These are phyloP conservation scores for Montipora foliosa DNA, from an alignment of 64 coral and sea anemone species.

Conservation along the genomic window DNA sequence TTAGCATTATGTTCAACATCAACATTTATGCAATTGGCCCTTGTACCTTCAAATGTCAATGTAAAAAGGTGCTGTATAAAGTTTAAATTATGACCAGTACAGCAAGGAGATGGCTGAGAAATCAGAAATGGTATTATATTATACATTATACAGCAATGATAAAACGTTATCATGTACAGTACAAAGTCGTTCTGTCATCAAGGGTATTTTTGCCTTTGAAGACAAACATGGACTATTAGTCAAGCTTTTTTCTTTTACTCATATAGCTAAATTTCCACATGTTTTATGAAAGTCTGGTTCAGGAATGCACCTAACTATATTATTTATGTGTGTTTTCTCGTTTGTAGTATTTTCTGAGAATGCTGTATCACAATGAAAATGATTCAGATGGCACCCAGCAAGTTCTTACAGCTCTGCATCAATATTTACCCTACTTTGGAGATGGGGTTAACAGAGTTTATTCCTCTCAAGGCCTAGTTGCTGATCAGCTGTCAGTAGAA, in stretches of 20 bases:
- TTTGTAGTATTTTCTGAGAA: slow-evolving; percentile 44
- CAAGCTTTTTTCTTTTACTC: not conserved
- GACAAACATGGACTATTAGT: no score
- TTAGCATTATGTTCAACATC: no score
- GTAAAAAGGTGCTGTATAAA: no score
- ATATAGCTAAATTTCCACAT: no score
- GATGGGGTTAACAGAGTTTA: slow-evolving; percentile 27
- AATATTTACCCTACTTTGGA: slow-evolving; percentile 41
- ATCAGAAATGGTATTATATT: slow-evolving; percentile 47
- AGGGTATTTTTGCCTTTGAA: no score
- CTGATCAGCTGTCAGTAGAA: slow-evolving; percentile 61
- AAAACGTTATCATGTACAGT: not conserved
- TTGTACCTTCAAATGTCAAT: no score
- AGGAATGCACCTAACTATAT: not conserved
- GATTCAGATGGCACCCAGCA: slow-evolving; percentile 53
- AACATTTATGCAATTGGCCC: no score
- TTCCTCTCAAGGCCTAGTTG: slow-evolving; percentile 37
- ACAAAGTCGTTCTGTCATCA: not conserved
- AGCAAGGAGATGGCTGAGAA: slow-evolving; percentile 38
- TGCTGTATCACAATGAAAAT: slow-evolving; percentile 59
- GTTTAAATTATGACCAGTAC: not conserved
- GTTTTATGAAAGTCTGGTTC: no score
- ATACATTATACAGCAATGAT: not conserved
- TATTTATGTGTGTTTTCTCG: slow-evolving; percentile 1
- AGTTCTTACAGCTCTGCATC: slow-evolving; percentile 39